Conservation (phyloP, 2,113 vertebrate genomes). For the Pomatorhinus ruficollis region DNA sequence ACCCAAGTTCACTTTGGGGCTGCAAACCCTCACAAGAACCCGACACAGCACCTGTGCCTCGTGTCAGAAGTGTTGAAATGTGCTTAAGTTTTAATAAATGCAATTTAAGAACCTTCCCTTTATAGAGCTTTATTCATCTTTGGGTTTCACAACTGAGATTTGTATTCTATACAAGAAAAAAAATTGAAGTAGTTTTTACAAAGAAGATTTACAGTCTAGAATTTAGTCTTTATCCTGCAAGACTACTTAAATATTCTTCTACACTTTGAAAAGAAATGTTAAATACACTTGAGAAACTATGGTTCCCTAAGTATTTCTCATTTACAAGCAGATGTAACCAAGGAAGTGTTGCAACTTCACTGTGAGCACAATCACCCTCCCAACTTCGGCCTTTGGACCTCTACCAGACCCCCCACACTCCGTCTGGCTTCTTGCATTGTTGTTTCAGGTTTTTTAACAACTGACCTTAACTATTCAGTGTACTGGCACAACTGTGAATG, state of each 20-base stretch:
- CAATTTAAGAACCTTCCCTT: slow-evolving; percentile 29
- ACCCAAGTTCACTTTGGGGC: not conserved
- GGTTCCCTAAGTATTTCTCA: not conserved
- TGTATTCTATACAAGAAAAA: slow-evolving; percentile 18
- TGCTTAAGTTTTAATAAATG: not conserved
- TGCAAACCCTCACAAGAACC: not conserved
- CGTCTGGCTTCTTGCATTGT: not conserved
- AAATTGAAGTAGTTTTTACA: not conserved
- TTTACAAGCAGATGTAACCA: not conserved
- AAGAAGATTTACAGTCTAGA: not conserved
- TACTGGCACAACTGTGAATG: not conserved
- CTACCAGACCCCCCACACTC: not conserved
- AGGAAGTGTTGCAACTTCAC: not conserved
- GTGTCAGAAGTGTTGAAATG: not conserved
- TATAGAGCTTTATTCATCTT: slow-evolving; percentile 56
- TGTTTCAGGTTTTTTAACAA: not conserved
- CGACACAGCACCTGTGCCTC: not conserved
- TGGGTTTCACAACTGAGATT: slow-evolving; percentile 35
- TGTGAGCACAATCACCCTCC: not conserved
- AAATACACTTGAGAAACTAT: not conserved
- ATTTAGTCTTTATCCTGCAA: not conserved
- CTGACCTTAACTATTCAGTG: not conserved
- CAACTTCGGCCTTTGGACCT: not conserved
- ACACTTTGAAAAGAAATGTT: not conserved
- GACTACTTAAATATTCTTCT: slow-evolving; percentile 7